Conservation (phyloP, 2,888 invertebrate genomes). For the Saturnia japonica region DNA sequence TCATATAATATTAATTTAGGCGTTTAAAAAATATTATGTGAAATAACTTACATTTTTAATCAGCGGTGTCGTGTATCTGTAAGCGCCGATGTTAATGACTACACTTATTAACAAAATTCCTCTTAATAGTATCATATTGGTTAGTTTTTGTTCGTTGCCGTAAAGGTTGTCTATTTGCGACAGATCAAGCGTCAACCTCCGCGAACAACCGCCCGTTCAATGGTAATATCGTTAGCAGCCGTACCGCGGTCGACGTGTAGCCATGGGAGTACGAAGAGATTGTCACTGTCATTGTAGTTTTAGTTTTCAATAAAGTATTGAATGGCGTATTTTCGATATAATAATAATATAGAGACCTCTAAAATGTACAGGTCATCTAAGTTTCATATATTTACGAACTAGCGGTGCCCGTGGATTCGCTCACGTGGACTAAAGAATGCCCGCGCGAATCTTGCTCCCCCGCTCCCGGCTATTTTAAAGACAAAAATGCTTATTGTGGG, state of each 20-base stretch:
- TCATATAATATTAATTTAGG: background rate
- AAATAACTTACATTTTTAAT: constrained; percentile 67
- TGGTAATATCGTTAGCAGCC: background rate
- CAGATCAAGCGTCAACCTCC: background rate
- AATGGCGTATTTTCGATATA: too few relatives aligned
- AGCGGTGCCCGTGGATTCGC: too few relatives aligned
- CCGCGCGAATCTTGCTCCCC: too few relatives aligned
- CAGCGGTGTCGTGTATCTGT: constrained; percentile 52
- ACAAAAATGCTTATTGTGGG: too few relatives aligned
- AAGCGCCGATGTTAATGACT: constrained; percentile 34
- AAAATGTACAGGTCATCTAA: background rate
- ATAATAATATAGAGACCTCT: too few relatives aligned
- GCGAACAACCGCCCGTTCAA: constrained; percentile 9
- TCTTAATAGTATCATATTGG: constrained; percentile 6
- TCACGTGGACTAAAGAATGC: too few relatives aligned
- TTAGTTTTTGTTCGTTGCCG: constrained; percentile 4
- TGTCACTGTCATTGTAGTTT: constrained; percentile 2
- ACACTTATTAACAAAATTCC: constrained; percentile 10
- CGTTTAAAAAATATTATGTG: background rate
- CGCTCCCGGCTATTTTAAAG: too few relatives aligned
- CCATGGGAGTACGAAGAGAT: background rate
- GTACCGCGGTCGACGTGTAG: background rate
- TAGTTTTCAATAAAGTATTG: too few relatives aligned
- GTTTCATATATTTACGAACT: background rate
- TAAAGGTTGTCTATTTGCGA: background rate